Conservation (phyloP, 2,797 vertebrate genomes). For the Distichodus sexfasciatus region DNA sequence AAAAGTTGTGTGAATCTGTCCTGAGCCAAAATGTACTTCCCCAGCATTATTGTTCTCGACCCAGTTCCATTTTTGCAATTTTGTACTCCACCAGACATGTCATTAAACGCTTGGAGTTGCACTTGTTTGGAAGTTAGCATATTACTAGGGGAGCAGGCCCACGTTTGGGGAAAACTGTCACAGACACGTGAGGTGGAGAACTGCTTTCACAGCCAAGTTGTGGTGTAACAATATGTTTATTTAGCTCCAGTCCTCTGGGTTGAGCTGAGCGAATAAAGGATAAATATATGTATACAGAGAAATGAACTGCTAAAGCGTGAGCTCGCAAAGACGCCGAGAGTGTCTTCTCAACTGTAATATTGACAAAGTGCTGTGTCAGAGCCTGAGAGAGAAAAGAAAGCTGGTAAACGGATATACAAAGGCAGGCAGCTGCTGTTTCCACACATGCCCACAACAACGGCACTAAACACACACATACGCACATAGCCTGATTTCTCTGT, state of each 20-base stretch:
- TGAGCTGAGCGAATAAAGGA: conserved; percentile 17
- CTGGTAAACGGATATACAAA: conserved; percentile 27
- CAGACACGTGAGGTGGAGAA: neutral
- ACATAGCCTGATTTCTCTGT: neutral
- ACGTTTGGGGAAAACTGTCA: neutral
- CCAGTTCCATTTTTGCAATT: too few species aligned
- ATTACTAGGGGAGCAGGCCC: neutral
- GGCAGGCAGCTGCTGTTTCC: too few species aligned
- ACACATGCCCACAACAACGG: too few species aligned
- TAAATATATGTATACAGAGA: neutral
- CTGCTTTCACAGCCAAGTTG: conserved; percentile 5
- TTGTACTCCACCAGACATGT: too few species aligned
- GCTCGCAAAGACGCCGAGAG: neutral
- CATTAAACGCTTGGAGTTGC: too few species aligned
- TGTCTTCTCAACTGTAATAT: conserved; percentile 4
- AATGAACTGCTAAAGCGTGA: neutral
- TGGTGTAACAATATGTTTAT: conserved; percentile 10
- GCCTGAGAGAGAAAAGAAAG: neutral
- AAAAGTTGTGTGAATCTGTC: too few species aligned
- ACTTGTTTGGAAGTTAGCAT: neutral
- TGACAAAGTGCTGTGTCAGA: conserved; percentile 35
- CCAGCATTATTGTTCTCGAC: too few species aligned
- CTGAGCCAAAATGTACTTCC: too few species aligned
- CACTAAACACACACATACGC: neutral
- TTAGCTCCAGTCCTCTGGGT: conserved; percentile 15